Percentiles rank a stretch among this genome's conserved stretches.
Conservation (phyloP, 2,888 invertebrate species). For the Drosophila buzzatii region DNA sequence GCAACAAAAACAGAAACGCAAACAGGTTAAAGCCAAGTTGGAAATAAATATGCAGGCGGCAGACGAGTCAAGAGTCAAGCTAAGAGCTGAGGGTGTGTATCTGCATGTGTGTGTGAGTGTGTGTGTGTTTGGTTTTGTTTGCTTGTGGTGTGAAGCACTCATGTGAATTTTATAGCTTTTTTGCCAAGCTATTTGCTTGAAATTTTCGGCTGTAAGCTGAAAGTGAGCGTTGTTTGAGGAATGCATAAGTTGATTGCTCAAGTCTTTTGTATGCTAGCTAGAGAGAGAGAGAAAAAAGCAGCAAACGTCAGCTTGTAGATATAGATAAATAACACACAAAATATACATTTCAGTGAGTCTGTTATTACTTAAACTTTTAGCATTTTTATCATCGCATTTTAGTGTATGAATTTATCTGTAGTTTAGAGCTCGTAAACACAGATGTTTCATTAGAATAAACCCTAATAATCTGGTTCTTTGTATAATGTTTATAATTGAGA, state of each 20-base stretch:
- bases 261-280: conserved; percentile 42
- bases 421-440: background rate
- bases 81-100: conserved; percentile 27
- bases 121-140: conserved; percentile 16
- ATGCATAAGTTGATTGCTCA: conserved; percentile 46
- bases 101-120: conserved; percentile 6
- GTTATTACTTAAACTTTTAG: too few species aligned
- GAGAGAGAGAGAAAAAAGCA: background rate
- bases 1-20: conserved; percentile 44
- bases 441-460: background rate
- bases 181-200: conserved; percentile 40
- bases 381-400: background rate
- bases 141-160: conserved; percentile 60
- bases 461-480: background rate
- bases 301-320: background rate
- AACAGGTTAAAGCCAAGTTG: conserved; percentile 67
- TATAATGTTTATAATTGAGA: background rate
- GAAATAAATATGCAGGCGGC: conserved; percentile 59
- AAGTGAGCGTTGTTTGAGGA: conserved; percentile 50
- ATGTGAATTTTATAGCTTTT: conserved; percentile 67
- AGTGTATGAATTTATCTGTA: background rate
- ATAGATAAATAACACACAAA: background rate
- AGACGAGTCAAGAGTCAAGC: conserved; percentile 70
- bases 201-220: conserved; percentile 46
- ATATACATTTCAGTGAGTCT: background rate